Evolutionary conservation across 2,888 invertebrate genomes (phyloP).

Genomic region (Drosophila nr. medialis): DNA sequence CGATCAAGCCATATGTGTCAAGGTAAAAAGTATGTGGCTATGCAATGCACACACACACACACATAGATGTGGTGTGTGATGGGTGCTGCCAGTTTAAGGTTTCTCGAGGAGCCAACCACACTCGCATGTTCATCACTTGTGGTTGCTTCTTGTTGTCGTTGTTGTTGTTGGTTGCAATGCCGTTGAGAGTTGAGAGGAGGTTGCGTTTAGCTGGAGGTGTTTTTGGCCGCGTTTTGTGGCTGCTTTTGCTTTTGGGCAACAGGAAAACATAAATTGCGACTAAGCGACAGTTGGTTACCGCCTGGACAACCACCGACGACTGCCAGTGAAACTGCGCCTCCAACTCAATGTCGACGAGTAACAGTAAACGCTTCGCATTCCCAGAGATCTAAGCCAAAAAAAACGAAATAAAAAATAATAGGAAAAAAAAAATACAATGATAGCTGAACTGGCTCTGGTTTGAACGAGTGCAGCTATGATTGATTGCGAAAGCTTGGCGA

Average conservation of each 20-base stretch:
- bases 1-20: slow-evolving; percentile 70
- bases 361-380: slow-evolving; percentile 52
- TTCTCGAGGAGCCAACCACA: slow-evolving; percentile 28
- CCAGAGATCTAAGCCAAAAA: slow-evolving; percentile 27
- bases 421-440: slow-evolving; percentile 12
- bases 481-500: slow-evolving; percentile 49
- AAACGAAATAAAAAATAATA: not conserved
- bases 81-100: slow-evolving; percentile 38
- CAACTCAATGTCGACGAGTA: slow-evolving; percentile 62
- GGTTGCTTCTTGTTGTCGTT: slow-evolving; percentile 12
- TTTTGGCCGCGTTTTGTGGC: slow-evolving; percentile 40
- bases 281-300: slow-evolving; percentile 65
- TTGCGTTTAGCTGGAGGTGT: slow-evolving; percentile 47
- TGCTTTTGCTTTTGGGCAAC: slow-evolving; percentile 56
- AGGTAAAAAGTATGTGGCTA: slow-evolving; percentile 66
- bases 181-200: slow-evolving; percentile 8
- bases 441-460: slow-evolving; percentile 28
- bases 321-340: slow-evolving; percentile 48
- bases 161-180: slow-evolving; percentile 20
- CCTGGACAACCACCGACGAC: slow-evolving; percentile 4
- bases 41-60: slow-evolving; percentile 15
- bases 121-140: slow-evolving; percentile 41
- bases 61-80: slow-evolving; percentile 9
- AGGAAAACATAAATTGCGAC: slow-evolving; percentile 74
- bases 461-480: slow-evolving; percentile 57